Evolutionary conservation across 2,797 vertebrate species (phyloP), one percentile per base, ranked within the genome.

Genomic region (Muraenolepis orangiensis): DNA sequence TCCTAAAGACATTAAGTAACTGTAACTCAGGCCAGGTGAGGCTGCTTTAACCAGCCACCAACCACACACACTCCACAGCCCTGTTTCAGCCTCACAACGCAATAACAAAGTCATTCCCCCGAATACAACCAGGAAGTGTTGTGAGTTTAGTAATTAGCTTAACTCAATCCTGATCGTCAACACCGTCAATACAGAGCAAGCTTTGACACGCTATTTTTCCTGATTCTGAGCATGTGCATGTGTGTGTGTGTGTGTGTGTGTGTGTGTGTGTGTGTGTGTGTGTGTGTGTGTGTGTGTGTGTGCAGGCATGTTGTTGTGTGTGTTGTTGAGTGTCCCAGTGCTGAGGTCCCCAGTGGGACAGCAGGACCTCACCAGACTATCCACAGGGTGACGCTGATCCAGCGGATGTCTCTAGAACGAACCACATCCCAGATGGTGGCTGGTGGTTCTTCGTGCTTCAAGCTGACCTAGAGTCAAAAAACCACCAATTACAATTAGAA

Each of bases 321-420:
- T 64, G 23, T 70, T 64, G 46, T 51, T 32, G 20, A n/a, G 26
- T 18, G 67, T 32, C 2, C 38, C 23, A 42, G 74, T 23, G 57
- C 30, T 64, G 57, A 64, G 57, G 11, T n/a, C 8, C n/a, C 57
- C 57, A 64, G 57, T 64, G 57, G 23, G 57, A 28, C 57, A 72
- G 82, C 80, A 1, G 82, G 84, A 84, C 90, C 96, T 95, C 90
- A 98, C 96, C 96, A 98, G 84, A 97, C 85, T 28, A 96, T 82
- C 87, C 95, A 93, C 83, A 95, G 96, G 91, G 93, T 95, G 89
- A 95, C 66, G 0, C 96, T 96, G 84, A 96, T 80, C 70, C 91
- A 90, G 76, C 96, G 87, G 88, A 98, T 96, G 83, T 97, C 96
- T 73, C 69, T 74, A 7, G 94, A 93, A 77, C 83, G 93, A 30